phyloP scores from a whole-genome alignment of 1,140 invertebrate species.

The Zaprionus lachaisei region DNA sequence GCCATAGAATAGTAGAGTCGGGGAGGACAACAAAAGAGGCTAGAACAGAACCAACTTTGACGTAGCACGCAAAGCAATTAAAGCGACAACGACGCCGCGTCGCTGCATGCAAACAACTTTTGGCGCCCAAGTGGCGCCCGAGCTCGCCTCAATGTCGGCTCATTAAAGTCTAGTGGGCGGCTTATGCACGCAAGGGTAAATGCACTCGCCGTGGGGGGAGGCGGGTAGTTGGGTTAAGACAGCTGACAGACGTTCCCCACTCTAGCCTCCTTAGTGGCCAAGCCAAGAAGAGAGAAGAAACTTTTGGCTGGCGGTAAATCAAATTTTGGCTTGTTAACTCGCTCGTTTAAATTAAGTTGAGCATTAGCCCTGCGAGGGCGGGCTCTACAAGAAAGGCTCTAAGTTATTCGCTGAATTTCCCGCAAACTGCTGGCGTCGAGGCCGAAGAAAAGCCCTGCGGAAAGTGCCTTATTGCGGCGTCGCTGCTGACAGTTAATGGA shows the following conservation, averaged over 20 bases:
- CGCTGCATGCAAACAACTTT: slow-evolving; percentile 69
- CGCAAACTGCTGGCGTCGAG: not conserved
- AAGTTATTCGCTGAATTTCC: slow-evolving; percentile 38
- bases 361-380: slow-evolving; percentile 42
- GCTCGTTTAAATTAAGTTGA: slow-evolving; percentile 76
- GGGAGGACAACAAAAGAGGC: slow-evolving; percentile 4
- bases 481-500: slow-evolving; percentile 64
- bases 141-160: slow-evolving; percentile 75
- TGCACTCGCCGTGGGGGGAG: slow-evolving; percentile 15
- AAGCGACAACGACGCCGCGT: slow-evolving; percentile 37
- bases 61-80: slow-evolving; percentile 69
- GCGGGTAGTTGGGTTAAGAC: slow-evolving; percentile 33
- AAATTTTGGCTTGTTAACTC: slow-evolving; percentile 77
- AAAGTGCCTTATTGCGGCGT: slow-evolving; percentile 29
- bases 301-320: slow-evolving; percentile 68
- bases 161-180: slow-evolving; percentile 77
- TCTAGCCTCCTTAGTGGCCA: slow-evolving; percentile 30
- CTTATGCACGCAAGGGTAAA: slow-evolving; percentile 51
- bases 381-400: slow-evolving; percentile 9
- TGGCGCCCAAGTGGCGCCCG: slow-evolving; percentile 75
- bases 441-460: slow-evolving; percentile 16
- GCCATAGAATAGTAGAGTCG: slow-evolving; percentile 2
- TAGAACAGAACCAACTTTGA: slow-evolving; percentile 36
- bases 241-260: slow-evolving; percentile 35
- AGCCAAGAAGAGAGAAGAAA: slow-evolving; percentile 42